Base-by-base conservation (phyloP, 2,113 vertebrate genomes). In the Rhea americana region DNA sequence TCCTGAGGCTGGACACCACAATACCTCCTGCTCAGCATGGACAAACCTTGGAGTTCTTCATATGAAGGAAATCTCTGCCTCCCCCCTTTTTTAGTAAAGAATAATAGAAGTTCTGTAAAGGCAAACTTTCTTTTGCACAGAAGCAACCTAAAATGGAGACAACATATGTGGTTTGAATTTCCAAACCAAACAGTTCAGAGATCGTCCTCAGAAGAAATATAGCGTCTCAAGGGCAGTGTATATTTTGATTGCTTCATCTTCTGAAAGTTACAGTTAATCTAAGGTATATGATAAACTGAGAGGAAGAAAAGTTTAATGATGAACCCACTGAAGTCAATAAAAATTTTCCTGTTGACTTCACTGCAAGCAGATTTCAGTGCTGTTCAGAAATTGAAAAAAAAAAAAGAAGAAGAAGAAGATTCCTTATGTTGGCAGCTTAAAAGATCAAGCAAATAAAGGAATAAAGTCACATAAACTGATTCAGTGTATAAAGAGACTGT, bases 401-500 rank as follows among this genome's bases (percentile, higher is more conserved):
- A 87, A 91, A 77, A 13, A 35, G 35, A 35, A 35, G 35, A 35
- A 35, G 35, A 35, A 35, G 35, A 35, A 28, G 3, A 3, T 89
- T 92, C 50, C 79, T 55, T 68, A 50, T 18, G 25, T 21, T 85
- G 89, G 32, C 62, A 79, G 72, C 70, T 95, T 88, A 93, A 62
- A 93, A 93, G 68, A 62, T 87, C 91, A 79, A 84, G 56, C 84
- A 92, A 95, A 92, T 84, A 89, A 82, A 87, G 70, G 84, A 87
- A 91, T 84, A 79, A 89, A 95, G 78, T 76, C 82, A 61, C 28
- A 93, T 76, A 93, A 96, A 90, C 85, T 82, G 9, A 81, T 84
- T 91, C 85, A 93, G 47, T 94, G 62, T 93, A 82, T 95, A 93
- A 95, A 97, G 91, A 85, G 41, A 70, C 26, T 89, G 93, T 91